Evolutionary conservation across 2,888 invertebrate species (phyloP), one percentile per base, ranked within the genome.

Genomic region (Rapana venosa): DNA sequence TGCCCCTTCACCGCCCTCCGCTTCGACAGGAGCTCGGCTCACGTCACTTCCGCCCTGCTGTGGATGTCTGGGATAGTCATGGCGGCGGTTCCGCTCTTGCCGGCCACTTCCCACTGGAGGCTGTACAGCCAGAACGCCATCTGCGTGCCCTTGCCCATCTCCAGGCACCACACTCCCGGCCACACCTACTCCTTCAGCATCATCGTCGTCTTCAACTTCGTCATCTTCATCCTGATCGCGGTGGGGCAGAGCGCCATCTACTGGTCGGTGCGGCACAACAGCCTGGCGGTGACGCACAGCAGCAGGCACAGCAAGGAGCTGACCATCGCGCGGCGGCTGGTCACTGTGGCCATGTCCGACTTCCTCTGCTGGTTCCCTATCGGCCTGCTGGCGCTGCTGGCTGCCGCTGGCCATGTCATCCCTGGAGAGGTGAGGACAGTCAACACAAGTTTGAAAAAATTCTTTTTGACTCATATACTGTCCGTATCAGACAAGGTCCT

Each of bases 401-500:
- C 81, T 47, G n/a, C 47, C 5, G 36, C 81, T 22, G 81, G 81
- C 2, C 47, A 47, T 26, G 47, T 36, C 47, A 22, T 90, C 90
- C 91, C 26, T 91, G 92, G 92, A 91, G 92, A 87, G 93, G 92
- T 32, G 84, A 90, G 35, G 15, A 90, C 5, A 20, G 0, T 20
- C 61, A 13, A 1, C 61, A 61, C 61, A 61, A 2, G 17, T 61
- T 20, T 13, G 61, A 61, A 88, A 92, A n/a, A 66, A 93, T 35
- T 90, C 93, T 1, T 91, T 92, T n/a, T n/a, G n/a, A n/a, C n/a
- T n/a, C n/a, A n/a, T n/a, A n/a, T n/a, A n/a, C n/a, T n/a, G n/a
- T n/a, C n/a, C n/a, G n/a, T n/a, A n/a, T n/a, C n/a, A n/a, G n/a
- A n/a, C n/a, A n/a, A n/a, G n/a, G n/a, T n/a, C n/a, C n/a, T n/a